Evolutionary conservation across 2,797 vertebrate species (phyloP), one percentile per base, ranked within the genome.

Genomic region (Xyrichtys novacula): DNA sequence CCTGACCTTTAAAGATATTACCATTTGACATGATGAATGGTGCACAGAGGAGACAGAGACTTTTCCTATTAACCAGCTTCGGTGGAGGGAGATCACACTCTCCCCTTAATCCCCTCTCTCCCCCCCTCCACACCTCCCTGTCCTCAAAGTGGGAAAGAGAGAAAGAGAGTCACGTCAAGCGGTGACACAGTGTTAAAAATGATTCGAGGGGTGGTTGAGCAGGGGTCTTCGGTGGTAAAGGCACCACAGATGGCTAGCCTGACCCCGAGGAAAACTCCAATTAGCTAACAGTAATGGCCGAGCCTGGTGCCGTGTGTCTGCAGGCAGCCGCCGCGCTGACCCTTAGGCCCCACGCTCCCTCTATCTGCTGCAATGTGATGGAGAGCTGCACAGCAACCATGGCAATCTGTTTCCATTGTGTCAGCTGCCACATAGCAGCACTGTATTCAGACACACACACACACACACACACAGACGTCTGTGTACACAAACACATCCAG

Each of bases 1-100:
- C 71, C 82, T 90, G 91, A 93, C 91, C 91, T 93, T 91, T 93
- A 87, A 85, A 90, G 88, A 90, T 91, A 90, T 93, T 91, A 87
- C 84, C 85, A 67, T 85, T 73, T 89, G 89, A 89, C 85, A 65
- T 91, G 91, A 92, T 90, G 86, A 89, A 92, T 89, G 87, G 85
- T 29, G 68, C 86, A 32, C 78, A 19, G 80, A 78, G 80, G 71
- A 81, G 87, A 88, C 76, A 71, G 76, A 87, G 88, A 88, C 86
- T 86, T 85, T 85, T 87, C 85, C 80, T 84, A 92, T 91, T 91
- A 91, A 86, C 76, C 76, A 82, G 67, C 82, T 44, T 71, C 65
- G 19, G 72, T 53, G 83, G 61, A 82, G 74, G 71, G 74, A 74
- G 74, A 78, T 74, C 79, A 31, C 71, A 58, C 48, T 73, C 56